phyloP scores from a whole-genome alignment of 2,888 invertebrate species.

The Cosmorhoe ocellata region DNA sequence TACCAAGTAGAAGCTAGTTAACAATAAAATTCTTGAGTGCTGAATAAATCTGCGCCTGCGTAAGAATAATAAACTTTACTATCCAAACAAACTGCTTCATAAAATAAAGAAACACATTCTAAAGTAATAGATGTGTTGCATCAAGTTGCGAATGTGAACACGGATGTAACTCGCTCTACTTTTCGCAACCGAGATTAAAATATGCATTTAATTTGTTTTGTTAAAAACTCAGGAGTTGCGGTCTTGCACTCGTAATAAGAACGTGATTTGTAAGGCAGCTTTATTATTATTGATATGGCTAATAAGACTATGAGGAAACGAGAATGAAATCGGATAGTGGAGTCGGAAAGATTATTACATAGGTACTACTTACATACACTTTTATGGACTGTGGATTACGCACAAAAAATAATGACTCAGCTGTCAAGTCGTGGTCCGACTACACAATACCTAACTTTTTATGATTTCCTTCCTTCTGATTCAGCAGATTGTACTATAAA shows the following conservation, averaged over 20 bases:
- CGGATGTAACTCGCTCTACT: constrained; percentile 11
- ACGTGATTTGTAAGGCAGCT: constrained; percentile 2
- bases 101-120: constrained; percentile 4
- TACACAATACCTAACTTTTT: background rate
- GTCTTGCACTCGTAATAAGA: constrained; percentile 5
- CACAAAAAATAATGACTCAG: background rate
- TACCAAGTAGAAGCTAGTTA: too few relatives aligned
- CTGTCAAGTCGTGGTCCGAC: background rate
- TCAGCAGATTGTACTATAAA: too few relatives aligned
- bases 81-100: background rate
- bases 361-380: background rate
- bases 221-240: constrained; percentile 3
- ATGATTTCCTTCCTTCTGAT: background rate
- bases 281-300: background rate
- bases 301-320: constrained; percentile 18
- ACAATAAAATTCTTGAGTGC: background rate
- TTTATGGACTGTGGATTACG: background rate
- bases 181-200: constrained; percentile 5
- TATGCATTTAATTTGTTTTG: constrained; percentile 5
- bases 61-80: background rate
- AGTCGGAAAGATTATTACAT: constrained; percentile 5
- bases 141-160: constrained; percentile 12
- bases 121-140: constrained; percentile 7
- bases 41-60: background rate
- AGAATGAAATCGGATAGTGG: constrained; percentile 12